phyloP scores from a whole-genome alignment of 2,888 invertebrate genomes.

The Cosmorhoe ocellata region DNA sequence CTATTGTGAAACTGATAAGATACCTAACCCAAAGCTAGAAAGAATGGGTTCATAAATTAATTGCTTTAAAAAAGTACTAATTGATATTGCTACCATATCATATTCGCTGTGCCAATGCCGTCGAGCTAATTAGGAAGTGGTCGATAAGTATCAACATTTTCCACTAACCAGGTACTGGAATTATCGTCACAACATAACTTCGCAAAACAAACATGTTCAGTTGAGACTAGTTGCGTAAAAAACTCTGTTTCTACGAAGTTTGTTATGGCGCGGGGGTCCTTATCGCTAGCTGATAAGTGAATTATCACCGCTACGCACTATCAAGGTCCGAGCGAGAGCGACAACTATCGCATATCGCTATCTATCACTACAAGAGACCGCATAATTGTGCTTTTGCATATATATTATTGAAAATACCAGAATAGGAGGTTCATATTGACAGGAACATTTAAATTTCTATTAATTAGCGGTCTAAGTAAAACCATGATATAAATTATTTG shows the following conservation, averaged over 20 bases:
- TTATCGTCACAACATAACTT: background rate
- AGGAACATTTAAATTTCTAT: too few species aligned
- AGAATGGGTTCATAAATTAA: too few species aligned
- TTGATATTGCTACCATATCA: constrained; percentile 5
- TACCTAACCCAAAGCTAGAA: too few species aligned
- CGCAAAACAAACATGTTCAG: constrained; percentile 3
- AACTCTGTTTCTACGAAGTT: constrained; percentile 36
- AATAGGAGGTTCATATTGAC: too few species aligned
- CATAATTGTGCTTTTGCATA: constrained; percentile 21
- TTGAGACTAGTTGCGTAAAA: constrained; percentile 17
- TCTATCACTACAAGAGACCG: constrained; percentile 32
- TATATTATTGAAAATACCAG: too few species aligned
- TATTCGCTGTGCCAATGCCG: constrained; percentile 20
- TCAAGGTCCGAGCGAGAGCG: constrained; percentile 50
- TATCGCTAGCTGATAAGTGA: constrained; percentile 51
- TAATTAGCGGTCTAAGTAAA: too few species aligned
- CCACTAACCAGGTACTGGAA: constrained; percentile 21
- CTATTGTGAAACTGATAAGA: too few species aligned
- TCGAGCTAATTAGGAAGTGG: constrained; percentile 26
- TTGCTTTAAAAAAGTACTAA: background rate
- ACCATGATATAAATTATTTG: too few species aligned
- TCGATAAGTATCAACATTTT: constrained; percentile 25
- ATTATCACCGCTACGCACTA: constrained; percentile 49
- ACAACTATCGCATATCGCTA: constrained; percentile 39
- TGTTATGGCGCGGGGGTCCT: constrained; percentile 51